A percentile compares a stretch with the other conserved stretches of the same genome.
Evolutionary conservation across 2,113 vertebrate species (phyloP).

Genomic region (Pipa parva): DNA sequence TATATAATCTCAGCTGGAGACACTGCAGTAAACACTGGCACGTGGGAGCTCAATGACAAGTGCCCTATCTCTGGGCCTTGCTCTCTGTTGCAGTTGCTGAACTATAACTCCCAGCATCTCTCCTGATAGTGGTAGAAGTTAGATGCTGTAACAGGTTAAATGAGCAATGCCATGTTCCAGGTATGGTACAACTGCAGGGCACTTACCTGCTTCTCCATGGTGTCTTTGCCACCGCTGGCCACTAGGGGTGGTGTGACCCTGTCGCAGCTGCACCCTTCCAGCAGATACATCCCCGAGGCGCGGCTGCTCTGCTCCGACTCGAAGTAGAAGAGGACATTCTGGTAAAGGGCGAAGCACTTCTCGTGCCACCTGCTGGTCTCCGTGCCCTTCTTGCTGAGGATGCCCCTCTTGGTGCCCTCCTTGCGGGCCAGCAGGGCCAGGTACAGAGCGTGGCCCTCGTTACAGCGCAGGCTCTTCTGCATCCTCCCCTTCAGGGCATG

Average conservation of each 20-base stretch:
- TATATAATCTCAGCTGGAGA: no score
- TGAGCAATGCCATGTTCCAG: no score
- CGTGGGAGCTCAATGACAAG: no score
- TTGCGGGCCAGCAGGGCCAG: slow-evolving; percentile 86
- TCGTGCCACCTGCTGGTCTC: slow-evolving; percentile 96
- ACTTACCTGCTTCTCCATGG: slow-evolving; percentile 94
- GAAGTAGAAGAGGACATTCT: slow-evolving; percentile 95
- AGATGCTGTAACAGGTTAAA: no score
- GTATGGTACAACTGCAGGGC: no score
- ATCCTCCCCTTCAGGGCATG: slow-evolving; percentile 55
- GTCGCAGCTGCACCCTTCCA: slow-evolving; percentile 95
- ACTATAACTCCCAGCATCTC: no score
- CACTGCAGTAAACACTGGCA: no score
- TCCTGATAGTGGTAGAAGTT: no score
- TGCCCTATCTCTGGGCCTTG: no score
- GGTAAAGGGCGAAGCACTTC: slow-evolving; percentile 93
- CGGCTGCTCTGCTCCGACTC: slow-evolving; percentile 90
- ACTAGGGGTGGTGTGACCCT: slow-evolving; percentile 78
- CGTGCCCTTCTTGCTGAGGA: slow-evolving; percentile 86
- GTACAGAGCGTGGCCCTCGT: slow-evolving; percentile 91
- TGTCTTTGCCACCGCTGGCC: slow-evolving; percentile 72
- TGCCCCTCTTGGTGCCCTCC: slow-evolving; percentile 88
- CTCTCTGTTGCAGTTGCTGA: no score
- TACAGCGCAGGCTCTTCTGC: slow-evolving; percentile 95
- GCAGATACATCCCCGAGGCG: slow-evolving; percentile 90